These are phyloP conservation scores for Thamnaconus septentrionalis DNA, from an alignment of 2,113 vertebrate genomes.

Conservation along the genomic window DNA sequence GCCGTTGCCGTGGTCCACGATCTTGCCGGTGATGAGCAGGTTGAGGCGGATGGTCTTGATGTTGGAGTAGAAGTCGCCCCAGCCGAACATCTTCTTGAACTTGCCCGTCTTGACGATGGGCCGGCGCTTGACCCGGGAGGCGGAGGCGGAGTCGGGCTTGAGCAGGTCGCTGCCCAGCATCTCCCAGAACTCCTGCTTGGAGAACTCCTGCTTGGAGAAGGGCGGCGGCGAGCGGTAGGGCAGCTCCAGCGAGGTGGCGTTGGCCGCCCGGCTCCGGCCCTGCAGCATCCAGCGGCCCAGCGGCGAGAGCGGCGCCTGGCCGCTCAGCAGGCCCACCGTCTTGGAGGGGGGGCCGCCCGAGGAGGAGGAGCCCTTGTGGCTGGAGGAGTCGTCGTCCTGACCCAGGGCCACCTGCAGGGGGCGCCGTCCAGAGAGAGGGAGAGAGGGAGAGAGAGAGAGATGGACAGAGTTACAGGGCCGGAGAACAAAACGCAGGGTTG, in stretches of 20 bases:
- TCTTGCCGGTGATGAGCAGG: constrained; percentile 95
- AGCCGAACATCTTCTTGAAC: constrained; percentile 96
- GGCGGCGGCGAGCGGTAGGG: constrained; percentile 79
- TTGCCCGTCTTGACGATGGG: constrained; percentile 82
- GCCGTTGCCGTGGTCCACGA: constrained; percentile 96
- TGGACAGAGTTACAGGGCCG: constrained; percentile 46
- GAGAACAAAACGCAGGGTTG: constrained; percentile 59
- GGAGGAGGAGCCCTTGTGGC: constrained; percentile 62
- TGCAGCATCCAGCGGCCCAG: constrained; percentile 82
- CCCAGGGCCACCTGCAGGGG: constrained; percentile 72
- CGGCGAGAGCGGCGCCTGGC: constrained; percentile 73
- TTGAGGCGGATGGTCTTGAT: constrained; percentile 98
- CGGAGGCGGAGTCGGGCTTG: constrained; percentile 66
- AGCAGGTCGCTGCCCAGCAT: constrained; percentile 79
- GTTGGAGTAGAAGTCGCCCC: constrained; percentile 99
- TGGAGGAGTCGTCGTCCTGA: constrained; percentile 71
- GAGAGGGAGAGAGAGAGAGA: constrained; percentile 40
- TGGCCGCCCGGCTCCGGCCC: constrained; percentile 75
- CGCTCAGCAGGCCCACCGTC: constrained; percentile 72
- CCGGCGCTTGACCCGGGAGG: constrained; percentile 77
- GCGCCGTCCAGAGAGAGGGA: background rate
- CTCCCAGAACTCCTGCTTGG: constrained; percentile 84
- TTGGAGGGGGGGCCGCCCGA: constrained; percentile 63
- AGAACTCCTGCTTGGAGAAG: constrained; percentile 82
- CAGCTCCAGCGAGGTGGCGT: constrained; percentile 80